Conservation (phyloP, 2,113 vertebrate species). For the Falcunculus frontatus region DNA sequence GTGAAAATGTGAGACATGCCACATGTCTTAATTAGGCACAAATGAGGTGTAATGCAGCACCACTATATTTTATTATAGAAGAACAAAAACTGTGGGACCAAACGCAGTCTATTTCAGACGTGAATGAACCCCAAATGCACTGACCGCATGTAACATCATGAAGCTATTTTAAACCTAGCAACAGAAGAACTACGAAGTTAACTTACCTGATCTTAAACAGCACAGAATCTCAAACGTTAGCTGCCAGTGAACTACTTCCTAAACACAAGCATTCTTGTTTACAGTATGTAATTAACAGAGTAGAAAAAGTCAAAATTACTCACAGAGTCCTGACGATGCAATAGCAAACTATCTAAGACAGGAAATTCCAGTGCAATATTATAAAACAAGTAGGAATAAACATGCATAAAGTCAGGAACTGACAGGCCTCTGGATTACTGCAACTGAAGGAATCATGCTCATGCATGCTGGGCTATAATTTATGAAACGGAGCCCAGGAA, state of each 20-base stretch:
- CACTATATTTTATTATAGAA: neutral
- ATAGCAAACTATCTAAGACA: slow-evolving; percentile 69
- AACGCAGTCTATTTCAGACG: neutral
- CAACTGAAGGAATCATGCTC: slow-evolving; percentile 66
- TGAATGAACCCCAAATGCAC: neutral
- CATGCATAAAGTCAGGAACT: slow-evolving; percentile 66
- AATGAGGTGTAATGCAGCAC: neutral
- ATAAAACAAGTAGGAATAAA: slow-evolving; percentile 62
- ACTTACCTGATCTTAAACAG: slow-evolving; percentile 6
- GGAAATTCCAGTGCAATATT: slow-evolving; percentile 72
- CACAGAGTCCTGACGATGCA: slow-evolving; percentile 75
- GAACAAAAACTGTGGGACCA: neutral
- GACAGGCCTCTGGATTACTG: slow-evolving; percentile 71
- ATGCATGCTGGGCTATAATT: slow-evolving; percentile 66
- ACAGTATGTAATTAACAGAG: slow-evolving; percentile 57
- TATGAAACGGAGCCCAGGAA: slow-evolving; percentile 70
- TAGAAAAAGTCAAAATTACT: slow-evolving; percentile 72
- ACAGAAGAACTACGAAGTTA: slow-evolving; percentile 1
- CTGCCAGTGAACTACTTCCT: slow-evolving; percentile 37
- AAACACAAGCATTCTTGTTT: slow-evolving; percentile 50
- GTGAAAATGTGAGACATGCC: neutral
- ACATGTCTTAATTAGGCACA: neutral
- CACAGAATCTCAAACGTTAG: slow-evolving; percentile 8
- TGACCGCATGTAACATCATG: neutral
- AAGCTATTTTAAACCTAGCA: neutral